Evolutionary conservation across 2,888 invertebrate genomes (phyloP), one percentile per base, ranked within the genome.

Genomic region (Chrysolina oricalcia): DNA sequence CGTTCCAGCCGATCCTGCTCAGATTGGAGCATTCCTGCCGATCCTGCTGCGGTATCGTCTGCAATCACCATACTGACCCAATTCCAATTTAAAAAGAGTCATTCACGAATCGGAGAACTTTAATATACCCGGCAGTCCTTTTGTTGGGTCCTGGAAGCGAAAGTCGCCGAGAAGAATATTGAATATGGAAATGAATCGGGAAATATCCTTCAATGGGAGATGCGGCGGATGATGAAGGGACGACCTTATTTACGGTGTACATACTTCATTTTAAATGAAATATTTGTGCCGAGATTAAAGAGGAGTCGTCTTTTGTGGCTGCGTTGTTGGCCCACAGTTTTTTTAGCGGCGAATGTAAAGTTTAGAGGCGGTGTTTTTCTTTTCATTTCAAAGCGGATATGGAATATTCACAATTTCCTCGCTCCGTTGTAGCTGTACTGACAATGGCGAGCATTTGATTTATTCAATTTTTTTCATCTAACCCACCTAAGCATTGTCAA

Each of bases 1-100:
- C n/a, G n/a, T n/a, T n/a, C n/a, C n/a, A n/a, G n/a, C n/a, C n/a
- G n/a, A n/a, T n/a, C n/a, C n/a, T n/a, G n/a, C n/a, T n/a, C n/a
- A n/a, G n/a, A n/a, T n/a, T n/a, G n/a, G n/a, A n/a, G n/a, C n/a
- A n/a, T n/a, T n/a, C n/a, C n/a, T n/a, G 35, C 35, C 35, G 35
- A 35, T 35, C 35, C 35, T 35, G 8, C 8, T 0, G 8, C 4
- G 35, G 35, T 35, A 35, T 35, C 35, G 72, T 74, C 76, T 70
- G 78, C 78, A 76, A 78, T 76, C 76, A 72, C 74, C 70, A 74
- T 78, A 74, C 19, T 53, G 40, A 68, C 68, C 68, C 68, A 53
- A 68, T 68, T 68, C 27, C 40, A 9, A 17, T 68, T 68, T 41
- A 40, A 19, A 41, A 41, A 46, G 48, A 43, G 10, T 43, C 19